Base-by-base conservation (phyloP, 2,888 invertebrate species). In the Gastrophysa polygoni region DNA sequence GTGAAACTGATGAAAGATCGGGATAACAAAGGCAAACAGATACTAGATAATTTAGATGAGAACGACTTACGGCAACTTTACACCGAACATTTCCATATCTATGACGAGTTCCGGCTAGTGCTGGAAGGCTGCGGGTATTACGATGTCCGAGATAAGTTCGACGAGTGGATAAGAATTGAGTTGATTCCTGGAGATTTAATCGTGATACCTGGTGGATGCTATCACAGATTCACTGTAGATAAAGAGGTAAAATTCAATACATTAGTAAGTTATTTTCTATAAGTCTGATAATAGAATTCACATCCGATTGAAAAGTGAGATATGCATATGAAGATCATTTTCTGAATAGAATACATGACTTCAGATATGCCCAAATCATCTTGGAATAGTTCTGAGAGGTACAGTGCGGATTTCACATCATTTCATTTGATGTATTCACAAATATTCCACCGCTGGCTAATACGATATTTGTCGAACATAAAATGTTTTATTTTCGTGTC, bases 221-320 rank as follows among this genome's bases (percentile, higher is more conserved):
- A 97, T 80, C 97, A 98, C 77, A 86, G 97, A 59, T 97, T 98
- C 79, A 96, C 95, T 0, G 84, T 95, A 52, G 95, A 96, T 73
- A 81, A 82, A 0, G 89, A 90, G 72, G 92, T 92, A 79, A 76
- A 78, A 11, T n/a, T 21, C 4, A n/a, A 20, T 46, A 6, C 3
- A 24, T 7, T 5, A 7, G 7, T 24, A 24, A 24, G 24, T 24
- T 24, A 5, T 24, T 24, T 24, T 24, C 4, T 24, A 24, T 5
- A 24, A 24, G n/a, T n/a, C n/a, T n/a, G n/a, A n/a, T n/a, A n/a
- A n/a, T n/a, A n/a, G n/a, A n/a, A n/a, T n/a, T n/a, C n/a, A n/a
- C n/a, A n/a, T n/a, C n/a, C n/a, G n/a, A n/a, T n/a, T n/a, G n/a
- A n/a, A n/a, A n/a, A n/a, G n/a, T n/a, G n/a, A n/a, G n/a, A n/a